phyloP scores from a whole-genome alignment of 2,797 vertebrate species.

The Neomorphus geoffroyi region DNA sequence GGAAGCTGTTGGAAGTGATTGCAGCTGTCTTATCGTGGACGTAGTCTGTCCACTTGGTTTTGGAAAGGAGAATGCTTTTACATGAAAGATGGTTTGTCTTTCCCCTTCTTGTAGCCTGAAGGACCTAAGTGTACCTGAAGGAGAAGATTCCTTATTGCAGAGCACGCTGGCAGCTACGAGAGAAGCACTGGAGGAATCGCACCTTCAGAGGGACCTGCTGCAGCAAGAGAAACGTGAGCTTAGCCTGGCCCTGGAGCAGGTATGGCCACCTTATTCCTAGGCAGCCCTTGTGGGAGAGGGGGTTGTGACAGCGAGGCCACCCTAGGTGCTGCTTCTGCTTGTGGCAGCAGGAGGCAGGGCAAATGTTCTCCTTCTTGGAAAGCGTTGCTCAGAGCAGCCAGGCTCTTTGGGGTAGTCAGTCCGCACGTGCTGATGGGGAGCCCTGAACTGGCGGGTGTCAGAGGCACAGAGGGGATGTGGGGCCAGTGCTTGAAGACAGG shows the following conservation, averaged over 20 bases:
- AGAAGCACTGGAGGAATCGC: conserved; percentile 79
- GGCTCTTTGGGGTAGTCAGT: too few species aligned
- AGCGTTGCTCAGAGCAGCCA: background rate
- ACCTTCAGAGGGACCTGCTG: conserved; percentile 77
- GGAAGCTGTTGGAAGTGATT: background rate
- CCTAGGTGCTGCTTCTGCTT: background rate
- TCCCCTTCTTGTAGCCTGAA: conserved; percentile 69
- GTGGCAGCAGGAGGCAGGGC: background rate
- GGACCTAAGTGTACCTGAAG: conserved; percentile 75
- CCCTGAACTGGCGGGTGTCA: background rate
- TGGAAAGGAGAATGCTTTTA: background rate
- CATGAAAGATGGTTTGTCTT: background rate
- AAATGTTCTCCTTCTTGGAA: background rate
- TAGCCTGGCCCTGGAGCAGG: conserved; percentile 78
- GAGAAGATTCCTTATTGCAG: conserved; percentile 74
- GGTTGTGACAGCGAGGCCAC: background rate
- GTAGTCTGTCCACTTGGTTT: background rate
- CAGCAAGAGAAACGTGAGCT: conserved; percentile 78
- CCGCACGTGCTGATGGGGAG: fast-evolving
- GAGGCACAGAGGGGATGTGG: background rate
- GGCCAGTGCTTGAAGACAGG: background rate
- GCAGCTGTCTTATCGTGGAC: background rate
- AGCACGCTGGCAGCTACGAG: conserved; percentile 75
- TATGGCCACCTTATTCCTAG: conserved; percentile 23
- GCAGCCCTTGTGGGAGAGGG: background rate